phyloP scores from a whole-genome alignment of 53 echinoderm and acorn worm species.

The Echinometra lucunter region DNA sequence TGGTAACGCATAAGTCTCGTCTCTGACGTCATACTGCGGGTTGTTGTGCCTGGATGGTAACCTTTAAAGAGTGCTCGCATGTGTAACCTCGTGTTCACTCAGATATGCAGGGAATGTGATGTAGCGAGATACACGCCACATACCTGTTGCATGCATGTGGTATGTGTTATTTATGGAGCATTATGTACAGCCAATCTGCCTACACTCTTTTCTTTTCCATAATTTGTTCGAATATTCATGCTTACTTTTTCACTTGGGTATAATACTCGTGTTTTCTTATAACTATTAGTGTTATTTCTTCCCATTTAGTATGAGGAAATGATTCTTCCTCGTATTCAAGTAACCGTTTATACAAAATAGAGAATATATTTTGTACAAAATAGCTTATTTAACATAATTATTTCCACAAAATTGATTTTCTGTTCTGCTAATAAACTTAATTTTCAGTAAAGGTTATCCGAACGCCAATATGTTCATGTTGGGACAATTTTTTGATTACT shows the following conservation, averaged over 20 bases:
- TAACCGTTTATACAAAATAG: no score
- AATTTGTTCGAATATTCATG: not conserved
- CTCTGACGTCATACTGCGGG: conserved; percentile 48
- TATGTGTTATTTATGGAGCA: not conserved
- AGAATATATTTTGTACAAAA: not conserved
- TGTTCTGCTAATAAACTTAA: no score
- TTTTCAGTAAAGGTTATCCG: no score
- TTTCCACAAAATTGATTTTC: not conserved
- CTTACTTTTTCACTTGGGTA: not conserved
- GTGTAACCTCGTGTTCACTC: not conserved
- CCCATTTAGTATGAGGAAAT: not conserved
- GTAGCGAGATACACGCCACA: not conserved
- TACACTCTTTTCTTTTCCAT: not conserved
- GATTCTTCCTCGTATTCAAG: no score
- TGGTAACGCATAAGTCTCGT: conserved; percentile 48
- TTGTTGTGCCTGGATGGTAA: conserved; percentile 44
- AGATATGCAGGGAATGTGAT: not conserved
- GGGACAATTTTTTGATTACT: no score
- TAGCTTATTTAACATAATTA: not conserved
- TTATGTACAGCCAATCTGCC: not conserved
- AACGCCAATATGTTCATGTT: no score
- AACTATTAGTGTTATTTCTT: not conserved
- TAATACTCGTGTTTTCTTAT: no score
- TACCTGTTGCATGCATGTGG: conserved; percentile 31
- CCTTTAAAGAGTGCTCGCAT: conserved; percentile 19